Evolutionary conservation across 1,140 invertebrate species (phyloP), one percentile per base, ranked within the genome.

Genomic region (Geopemphigus sp.): DNA sequence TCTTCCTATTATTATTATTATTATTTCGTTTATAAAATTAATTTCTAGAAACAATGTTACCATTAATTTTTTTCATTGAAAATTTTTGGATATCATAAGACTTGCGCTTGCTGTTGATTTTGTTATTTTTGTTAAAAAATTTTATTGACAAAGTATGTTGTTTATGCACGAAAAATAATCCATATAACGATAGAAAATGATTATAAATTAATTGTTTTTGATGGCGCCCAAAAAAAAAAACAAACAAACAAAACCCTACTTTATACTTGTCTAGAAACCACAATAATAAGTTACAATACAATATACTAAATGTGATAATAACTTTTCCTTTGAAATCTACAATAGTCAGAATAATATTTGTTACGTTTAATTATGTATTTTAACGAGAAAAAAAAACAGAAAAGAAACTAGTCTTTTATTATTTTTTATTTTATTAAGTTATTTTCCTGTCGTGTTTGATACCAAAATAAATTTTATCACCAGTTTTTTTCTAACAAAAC

Each of bases 351-450:
- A 63, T 72, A 72, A 45, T 78, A 78, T 29, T 76, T 78, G 74
- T 78, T 78, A 78, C 22, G 74, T 78, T 78, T 78, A 78, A 78
- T 61, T 59, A 73, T 78, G 39, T 76, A 61, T 76, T 76, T 76
- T 59, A 39, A 63, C 50, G 32, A 45, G 56, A 76, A 59, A 63
- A 50, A 50, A 50, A 50, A 50, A 50, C 47, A 12, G 32, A 39
- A 39, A 76, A 61, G 73, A 78, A 78, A 78, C 74, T 78, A 78
- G 74, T 78, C 74, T 78, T 50, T 76, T 63, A 59, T 57, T 74
- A 57, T 22, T 72, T 72, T 74, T 74, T 59, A 78, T 78, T 78
- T 78, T 63, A 76, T 78, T 78, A 78, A 78, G 74, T 78, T 45
- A 59, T 61, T 76, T 47, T 61, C 57, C 39, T 63, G 39, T 24